phyloP scores from a whole-genome alignment of 2,797 vertebrate species.

The Chrosomus eos region DNA sequence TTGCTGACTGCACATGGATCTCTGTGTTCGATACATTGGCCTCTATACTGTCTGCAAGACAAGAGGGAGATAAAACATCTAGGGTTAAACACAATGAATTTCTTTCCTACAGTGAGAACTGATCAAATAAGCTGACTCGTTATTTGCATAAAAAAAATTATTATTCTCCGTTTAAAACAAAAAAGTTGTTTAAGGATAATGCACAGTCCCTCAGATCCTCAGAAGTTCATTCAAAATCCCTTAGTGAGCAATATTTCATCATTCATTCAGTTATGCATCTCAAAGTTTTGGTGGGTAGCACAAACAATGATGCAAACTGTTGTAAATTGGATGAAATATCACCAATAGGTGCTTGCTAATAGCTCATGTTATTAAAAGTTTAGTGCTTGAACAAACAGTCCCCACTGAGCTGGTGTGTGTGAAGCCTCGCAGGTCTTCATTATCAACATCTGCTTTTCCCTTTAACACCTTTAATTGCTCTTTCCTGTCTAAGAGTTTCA shows the following conservation, averaged over 20 bases:
- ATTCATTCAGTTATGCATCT: conserved; percentile 2
- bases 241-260: background rate
- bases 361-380: conserved; percentile 33
- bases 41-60: conserved; percentile 65
- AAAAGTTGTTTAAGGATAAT: background rate
- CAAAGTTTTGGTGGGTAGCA: background rate
- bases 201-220: background rate
- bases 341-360: conserved; percentile 1
- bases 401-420: conserved; percentile 1
- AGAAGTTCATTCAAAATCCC: background rate
- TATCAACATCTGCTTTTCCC: conserved; percentile 22
- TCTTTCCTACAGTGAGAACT: background rate
- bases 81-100: background rate
- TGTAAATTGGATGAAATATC: conserved; percentile 12
- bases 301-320: conserved; percentile 22
- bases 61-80: conserved; percentile 25
- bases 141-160: background rate
- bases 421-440: conserved; percentile 39
- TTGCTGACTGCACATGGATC: conserved; percentile 83
- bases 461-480: conserved; percentile 56
- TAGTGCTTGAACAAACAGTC: conserved; percentile 20
- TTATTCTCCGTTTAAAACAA: background rate
- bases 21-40: conserved; percentile 58
- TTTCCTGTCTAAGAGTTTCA: conserved; percentile 12
- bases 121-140: background rate